These are phyloP conservation scores for Macroglossus sobrinus DNA, from an alignment of 2,113 vertebrate species.

Conservation along the genomic window DNA sequence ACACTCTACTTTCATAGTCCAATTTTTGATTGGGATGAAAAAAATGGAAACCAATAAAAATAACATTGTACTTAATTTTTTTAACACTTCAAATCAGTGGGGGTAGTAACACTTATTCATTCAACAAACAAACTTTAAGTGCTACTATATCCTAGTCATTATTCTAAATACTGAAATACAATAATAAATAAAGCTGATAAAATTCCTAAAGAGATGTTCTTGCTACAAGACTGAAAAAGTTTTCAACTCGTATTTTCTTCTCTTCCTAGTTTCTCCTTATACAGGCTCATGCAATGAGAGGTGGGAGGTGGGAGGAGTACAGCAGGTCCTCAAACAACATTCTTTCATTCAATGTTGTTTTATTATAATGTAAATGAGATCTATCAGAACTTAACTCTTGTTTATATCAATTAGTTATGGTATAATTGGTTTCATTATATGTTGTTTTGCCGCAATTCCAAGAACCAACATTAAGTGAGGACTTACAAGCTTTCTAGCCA, in stretches of 20 bases:
- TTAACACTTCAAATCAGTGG: background rate
- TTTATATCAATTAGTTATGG: background rate
- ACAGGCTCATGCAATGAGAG: background rate
- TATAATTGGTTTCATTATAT: background rate
- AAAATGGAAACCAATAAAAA: background rate
- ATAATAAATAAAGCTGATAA: background rate
- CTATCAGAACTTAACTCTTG: background rate
- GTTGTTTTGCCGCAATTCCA: background rate
- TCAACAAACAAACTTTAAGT: background rate
- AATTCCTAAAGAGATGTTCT: background rate
- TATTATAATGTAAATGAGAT: background rate
- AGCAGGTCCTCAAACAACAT: background rate
- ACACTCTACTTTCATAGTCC: background rate
- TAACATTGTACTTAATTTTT: background rate
- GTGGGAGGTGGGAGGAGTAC: background rate
- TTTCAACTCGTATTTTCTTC: background rate
- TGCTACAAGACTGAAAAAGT: background rate
- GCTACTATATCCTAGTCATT: background rate
- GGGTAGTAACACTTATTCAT: background rate
- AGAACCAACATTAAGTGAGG: background rate
- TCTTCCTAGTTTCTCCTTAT: background rate
- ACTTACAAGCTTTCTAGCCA: background rate
- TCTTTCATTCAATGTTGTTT: background rate
- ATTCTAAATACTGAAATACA: background rate
- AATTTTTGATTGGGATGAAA: background rate